Conservation (phyloP, 1,140 invertebrate genomes). For the Macrocentrus cingulum region DNA sequence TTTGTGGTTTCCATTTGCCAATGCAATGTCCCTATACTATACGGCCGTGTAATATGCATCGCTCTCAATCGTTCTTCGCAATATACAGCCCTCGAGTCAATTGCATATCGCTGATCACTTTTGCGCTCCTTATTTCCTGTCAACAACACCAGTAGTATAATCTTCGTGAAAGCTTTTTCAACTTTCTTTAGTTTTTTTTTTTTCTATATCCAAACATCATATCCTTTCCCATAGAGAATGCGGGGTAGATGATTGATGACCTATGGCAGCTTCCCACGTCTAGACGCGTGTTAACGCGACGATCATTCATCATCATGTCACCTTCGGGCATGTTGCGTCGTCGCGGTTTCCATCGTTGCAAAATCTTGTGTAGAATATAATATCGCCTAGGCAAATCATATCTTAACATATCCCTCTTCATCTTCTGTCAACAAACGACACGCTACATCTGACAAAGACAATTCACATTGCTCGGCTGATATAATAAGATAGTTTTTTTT, state of each 20-base stretch:
- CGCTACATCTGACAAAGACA: too few relatives aligned
- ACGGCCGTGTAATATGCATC: neutral
- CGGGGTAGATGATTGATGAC: conserved; percentile 26
- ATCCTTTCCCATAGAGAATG: conserved; percentile 1
- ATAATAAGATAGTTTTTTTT: neutral
- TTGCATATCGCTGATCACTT: neutral
- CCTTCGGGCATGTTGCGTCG: conserved; percentile 4
- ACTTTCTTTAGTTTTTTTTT: conserved; percentile 12
- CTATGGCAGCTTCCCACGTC: conserved; percentile 13
- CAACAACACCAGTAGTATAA: conserved; percentile 17
- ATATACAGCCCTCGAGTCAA: neutral
- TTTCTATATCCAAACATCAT: neutral
- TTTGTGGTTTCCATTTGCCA: conserved; percentile 11
- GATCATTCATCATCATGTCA: conserved; percentile 28
- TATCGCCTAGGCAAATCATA: conserved; percentile 1
- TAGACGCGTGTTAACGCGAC: conserved; percentile 25
- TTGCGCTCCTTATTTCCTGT: neutral
- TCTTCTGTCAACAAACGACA: neutral
- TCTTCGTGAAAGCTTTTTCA: conserved; percentile 26
- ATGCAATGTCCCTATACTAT: neutral
- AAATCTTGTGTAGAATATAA: conserved; percentile 7
- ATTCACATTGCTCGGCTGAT: too few relatives aligned
- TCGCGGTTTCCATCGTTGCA: conserved; percentile 6
- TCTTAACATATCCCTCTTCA: neutral
- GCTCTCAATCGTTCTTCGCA: neutral